Evolutionary conservation across 2,888 invertebrate genomes (phyloP), one percentile per base, ranked within the genome.

Genomic region (Schrankia costaestrigalis): DNA sequence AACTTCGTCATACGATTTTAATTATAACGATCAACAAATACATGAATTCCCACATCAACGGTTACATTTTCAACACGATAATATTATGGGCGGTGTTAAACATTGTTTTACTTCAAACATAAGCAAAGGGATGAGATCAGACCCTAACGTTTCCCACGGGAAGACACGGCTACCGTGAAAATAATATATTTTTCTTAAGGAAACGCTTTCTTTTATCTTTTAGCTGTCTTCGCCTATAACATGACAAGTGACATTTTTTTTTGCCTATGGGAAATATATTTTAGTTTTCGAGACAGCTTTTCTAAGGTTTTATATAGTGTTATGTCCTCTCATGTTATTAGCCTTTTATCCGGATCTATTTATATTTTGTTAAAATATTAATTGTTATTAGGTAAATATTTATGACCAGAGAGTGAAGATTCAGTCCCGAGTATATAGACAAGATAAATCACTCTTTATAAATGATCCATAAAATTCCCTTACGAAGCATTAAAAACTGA

Each of bases 161-260:
- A 30, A 9, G 8, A 28, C 23, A 26, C 21, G 26, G 28, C 25
- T 24, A 15, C 26, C 10, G 3, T 27, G 11, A 14, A 27, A 34
- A 28, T 34, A 28, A 34, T 24, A 26, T 24, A 28, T 34, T 10
- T 27, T 10, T 18, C 24, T 27, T 11, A 15, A 28, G 26, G 27
- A 28, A 11, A 34, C 28, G 18, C 28, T 34, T 28, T 18, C 23
- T 34, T 28, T 18, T 27, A 27, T 27, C 18, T 27, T n/a, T 12
- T 19, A 19, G 5, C 23, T 28, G 23, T 34, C 24, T 11, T 13
- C 14, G 7, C 23, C 8, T 28, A 14, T 34, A 28, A 28, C 24
- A 24, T 13, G 33, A 33, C 22, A 14, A 27, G 22, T 34, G 27
- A 22, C 33, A 23, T 12, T 15, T 27, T 9, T 3, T 18, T 32